A percentile compares a stretch with the other conserved stretches of the same genome.
These are phyloP conservation scores for Nymphalis c-album DNA, from an alignment of 2,888 invertebrate species.

Conservation along the genomic window DNA sequence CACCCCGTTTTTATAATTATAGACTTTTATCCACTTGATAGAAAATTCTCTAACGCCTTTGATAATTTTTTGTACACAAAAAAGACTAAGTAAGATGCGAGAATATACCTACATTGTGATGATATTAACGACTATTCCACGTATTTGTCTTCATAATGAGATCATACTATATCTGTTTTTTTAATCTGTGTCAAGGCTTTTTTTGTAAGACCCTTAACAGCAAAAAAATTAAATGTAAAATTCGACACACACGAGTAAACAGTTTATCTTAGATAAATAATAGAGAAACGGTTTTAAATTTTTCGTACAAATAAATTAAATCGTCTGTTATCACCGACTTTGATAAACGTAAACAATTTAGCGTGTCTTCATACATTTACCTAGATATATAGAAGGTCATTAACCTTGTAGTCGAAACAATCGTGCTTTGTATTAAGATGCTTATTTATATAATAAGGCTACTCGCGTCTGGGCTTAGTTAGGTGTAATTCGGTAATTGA, in stretches of 20 bases:
- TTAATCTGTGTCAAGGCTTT: not conserved
- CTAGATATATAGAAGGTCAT: constrained; percentile 27
- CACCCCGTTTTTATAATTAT: constrained; percentile 36
- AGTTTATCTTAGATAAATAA: not conserved
- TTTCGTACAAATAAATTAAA: constrained; percentile 7
- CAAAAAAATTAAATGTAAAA: not conserved
- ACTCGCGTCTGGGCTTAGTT: constrained; percentile 10
- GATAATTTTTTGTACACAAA: not conserved
- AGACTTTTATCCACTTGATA: constrained; percentile 21
- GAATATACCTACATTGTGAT: too few relatives aligned
- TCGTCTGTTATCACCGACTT: constrained; percentile 23
- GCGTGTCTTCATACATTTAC: constrained; percentile 20
- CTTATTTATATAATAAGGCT: constrained; percentile 16
- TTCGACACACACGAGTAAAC: not conserved
- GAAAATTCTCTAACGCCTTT: constrained; percentile 12
- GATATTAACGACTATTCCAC: not conserved
- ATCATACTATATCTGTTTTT: not conserved
- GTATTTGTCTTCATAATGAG: not conserved
- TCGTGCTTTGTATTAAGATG: constrained; percentile 18
- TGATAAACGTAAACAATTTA: constrained; percentile 30
- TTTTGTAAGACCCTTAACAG: not conserved
- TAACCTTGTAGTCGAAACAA: constrained; percentile 29
- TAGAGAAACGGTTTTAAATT: not conserved
- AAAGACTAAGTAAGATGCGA: too few relatives aligned
- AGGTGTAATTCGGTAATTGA: not conserved